Base-by-base conservation (phyloP, 2,113 vertebrate genomes). In the Phocoena phocoena region DNA sequence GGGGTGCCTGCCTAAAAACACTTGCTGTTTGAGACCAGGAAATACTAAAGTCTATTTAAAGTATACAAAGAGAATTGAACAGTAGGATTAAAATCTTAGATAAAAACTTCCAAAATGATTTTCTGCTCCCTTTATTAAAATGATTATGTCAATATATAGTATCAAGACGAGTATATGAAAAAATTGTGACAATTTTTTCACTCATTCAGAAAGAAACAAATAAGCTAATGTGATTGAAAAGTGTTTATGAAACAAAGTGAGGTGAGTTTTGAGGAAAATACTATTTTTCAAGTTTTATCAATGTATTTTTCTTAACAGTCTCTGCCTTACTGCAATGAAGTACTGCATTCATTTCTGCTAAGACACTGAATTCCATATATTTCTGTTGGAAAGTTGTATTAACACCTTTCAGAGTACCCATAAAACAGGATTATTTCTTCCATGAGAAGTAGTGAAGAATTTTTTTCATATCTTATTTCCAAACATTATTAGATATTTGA, bases 391-490 rank as follows among this genome's bases (percentile, higher is more conserved):
- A 93, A 88, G 2, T 58, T 84, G 4, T 71, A 84, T 47, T 90
- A 58, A 86, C 1, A 80, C 15, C 12, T 31, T 63, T 88, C 26
- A 82, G 20, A 20, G 12, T 89, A 70, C 76, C 10, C 21, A 70
- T 93, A 88, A 95, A 85, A 50, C 26, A 53, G 25, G 21, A 94
- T 90, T 70, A 10, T 70, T 93, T 96, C 96, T 96, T n/a, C 65
- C n/a, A 74, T 50, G 18, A 47, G 47, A 95, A 94, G 90, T 81
- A 82, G 25, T 60, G 25, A 88, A 82, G 31, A 4, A 21, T n/a
- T n/a, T 92, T 63, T 91, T 88, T 90, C 38, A 77, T 14, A 47
- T 60, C 47, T 33, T 73, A 74, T 82, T 73, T 97, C 17, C 28
- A 93, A 97, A 93, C 65, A 91, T 38, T 83, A 76, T 91, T 96